Evolutionary conservation across 2,888 invertebrate genomes (phyloP).

Genomic region (Troides helena): DNA sequence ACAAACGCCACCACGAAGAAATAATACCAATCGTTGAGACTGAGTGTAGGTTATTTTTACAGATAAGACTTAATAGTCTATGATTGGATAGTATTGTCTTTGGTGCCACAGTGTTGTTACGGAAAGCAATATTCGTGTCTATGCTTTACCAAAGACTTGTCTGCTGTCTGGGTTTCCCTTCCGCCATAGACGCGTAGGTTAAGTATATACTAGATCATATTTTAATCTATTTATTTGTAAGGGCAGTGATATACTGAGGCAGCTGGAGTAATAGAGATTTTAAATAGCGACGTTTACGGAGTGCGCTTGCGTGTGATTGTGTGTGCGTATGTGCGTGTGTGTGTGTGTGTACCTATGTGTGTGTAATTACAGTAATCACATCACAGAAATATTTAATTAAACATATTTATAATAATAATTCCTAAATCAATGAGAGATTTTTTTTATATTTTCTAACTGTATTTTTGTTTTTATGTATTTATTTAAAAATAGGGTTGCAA

Average conservation of each 20-base stretch:
- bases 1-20: constrained; percentile 54
- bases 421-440: background rate
- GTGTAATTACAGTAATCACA: constrained; percentile 20
- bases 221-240: constrained; percentile 18
- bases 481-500: background rate
- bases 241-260: constrained; percentile 17
- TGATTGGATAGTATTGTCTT: constrained; percentile 37
- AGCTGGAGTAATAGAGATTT: constrained; percentile 19
- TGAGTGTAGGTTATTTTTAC: constrained; percentile 56
- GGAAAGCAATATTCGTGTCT: constrained; percentile 42
- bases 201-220: constrained; percentile 18
- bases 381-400: constrained; percentile 10
- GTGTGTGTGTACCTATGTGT: background rate
- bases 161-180: constrained; percentile 17
- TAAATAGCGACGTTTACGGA: constrained; percentile 10
- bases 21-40: constrained; percentile 52
- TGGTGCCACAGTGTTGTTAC: constrained; percentile 43
- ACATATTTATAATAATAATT: background rate
- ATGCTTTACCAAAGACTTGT: constrained; percentile 60
- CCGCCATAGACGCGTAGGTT: constrained; percentile 23
- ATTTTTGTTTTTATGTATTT: constrained; percentile 6
- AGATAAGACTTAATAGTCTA: constrained; percentile 40
- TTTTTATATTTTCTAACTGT: constrained; percentile 1
- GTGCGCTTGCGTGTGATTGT: background rate
- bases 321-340: background rate